Conservation (phyloP, 1,140 invertebrate genomes). For the Drosophila tristis region DNA sequence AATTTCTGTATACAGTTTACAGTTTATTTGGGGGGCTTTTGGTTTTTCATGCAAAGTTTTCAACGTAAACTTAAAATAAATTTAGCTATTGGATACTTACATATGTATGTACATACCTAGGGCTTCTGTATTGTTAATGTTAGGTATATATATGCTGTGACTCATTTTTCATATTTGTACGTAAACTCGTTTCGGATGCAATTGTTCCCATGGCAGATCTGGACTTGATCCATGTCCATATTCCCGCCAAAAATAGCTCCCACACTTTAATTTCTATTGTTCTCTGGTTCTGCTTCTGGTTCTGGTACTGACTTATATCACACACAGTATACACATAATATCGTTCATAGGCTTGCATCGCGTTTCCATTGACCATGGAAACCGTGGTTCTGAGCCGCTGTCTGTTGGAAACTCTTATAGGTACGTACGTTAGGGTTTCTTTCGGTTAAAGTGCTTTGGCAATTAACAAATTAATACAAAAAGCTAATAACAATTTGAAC, state of each 20-base stretch:
- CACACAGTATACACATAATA: slow-evolving; percentile 45
- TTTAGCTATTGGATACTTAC: slow-evolving; percentile 44
- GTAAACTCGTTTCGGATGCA: slow-evolving; percentile 52
- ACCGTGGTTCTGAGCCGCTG: slow-evolving; percentile 12
- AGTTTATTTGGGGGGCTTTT: slow-evolving; percentile 25
- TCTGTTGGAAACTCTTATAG: slow-evolving; percentile 21
- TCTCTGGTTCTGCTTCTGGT: slow-evolving; percentile 24
- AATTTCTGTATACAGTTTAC: slow-evolving; percentile 47
- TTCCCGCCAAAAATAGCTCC: slow-evolving; percentile 16
- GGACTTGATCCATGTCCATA: slow-evolving; percentile 34
- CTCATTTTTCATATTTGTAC: slow-evolving; percentile 68
- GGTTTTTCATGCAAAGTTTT: slow-evolving; percentile 56
- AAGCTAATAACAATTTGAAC: slow-evolving; percentile 40
- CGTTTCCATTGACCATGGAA: background rate
- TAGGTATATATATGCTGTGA: slow-evolving; percentile 47
- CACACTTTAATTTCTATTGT: slow-evolving; percentile 47
- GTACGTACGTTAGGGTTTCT: slow-evolving; percentile 23
- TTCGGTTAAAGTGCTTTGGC: slow-evolving; percentile 43
- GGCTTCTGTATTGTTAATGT: slow-evolving; percentile 14
- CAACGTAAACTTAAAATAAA: slow-evolving; percentile 70
- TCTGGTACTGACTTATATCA: slow-evolving; percentile 39
- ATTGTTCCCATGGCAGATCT: slow-evolving; percentile 59
- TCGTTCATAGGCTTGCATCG: slow-evolving; percentile 31
- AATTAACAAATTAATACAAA: slow-evolving; percentile 46
- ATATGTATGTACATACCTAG: slow-evolving; percentile 16